A percentile compares a stretch with the other conserved stretches of the same genome.
Evolutionary conservation across 2,888 invertebrate species (phyloP).

Genomic region (Drosophila picticornis): DNA sequence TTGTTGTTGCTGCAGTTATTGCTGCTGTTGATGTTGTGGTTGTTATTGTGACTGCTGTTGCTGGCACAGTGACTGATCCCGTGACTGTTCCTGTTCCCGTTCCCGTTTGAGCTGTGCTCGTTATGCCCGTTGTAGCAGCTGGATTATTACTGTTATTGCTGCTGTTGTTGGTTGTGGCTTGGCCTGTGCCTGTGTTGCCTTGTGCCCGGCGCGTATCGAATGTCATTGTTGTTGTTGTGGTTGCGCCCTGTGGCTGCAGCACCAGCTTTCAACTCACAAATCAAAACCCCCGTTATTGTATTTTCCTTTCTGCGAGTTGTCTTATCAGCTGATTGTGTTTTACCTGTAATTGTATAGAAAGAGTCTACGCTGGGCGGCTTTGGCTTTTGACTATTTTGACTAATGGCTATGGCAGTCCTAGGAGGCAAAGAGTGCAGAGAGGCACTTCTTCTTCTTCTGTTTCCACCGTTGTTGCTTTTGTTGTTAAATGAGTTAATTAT

Average conservation of each 20-base stretch:
- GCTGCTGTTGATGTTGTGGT: slow-evolving; percentile 38
- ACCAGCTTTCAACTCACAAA: slow-evolving; percentile 37
- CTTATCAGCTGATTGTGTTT: slow-evolving; percentile 28
- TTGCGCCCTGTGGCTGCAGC: slow-evolving; percentile 55
- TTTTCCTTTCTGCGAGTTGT: slow-evolving; percentile 27
- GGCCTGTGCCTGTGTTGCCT: slow-evolving; percentile 62
- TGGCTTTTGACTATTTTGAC: slow-evolving; percentile 55
- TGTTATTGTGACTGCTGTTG: slow-evolving; percentile 45
- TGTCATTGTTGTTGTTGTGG: slow-evolving; percentile 84
- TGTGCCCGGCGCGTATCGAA: slow-evolving; percentile 83
- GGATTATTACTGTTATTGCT: slow-evolving; percentile 46
- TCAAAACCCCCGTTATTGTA: slow-evolving; percentile 55
- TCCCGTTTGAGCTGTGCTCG: slow-evolving; percentile 65
- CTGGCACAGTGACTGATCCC: slow-evolving; percentile 36
- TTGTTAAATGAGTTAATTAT: slow-evolving; percentile 48
- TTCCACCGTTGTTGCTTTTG: slow-evolving; percentile 25
- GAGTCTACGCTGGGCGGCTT: slow-evolving; percentile 74
- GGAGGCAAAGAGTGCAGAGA: slow-evolving; percentile 32
- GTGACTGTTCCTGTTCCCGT: slow-evolving; percentile 41
- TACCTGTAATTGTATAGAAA: slow-evolving; percentile 59
- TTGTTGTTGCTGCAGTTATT: slow-evolving; percentile 40
- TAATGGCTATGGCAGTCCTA: slow-evolving; percentile 71
- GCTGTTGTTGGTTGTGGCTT: slow-evolving; percentile 56
- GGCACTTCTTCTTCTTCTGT: slow-evolving; percentile 11
- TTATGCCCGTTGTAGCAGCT: slow-evolving; percentile 54